Evolutionary conservation across 2,888 invertebrate species (phyloP).

Genomic region (Steinernema carpocapsae): DNA sequence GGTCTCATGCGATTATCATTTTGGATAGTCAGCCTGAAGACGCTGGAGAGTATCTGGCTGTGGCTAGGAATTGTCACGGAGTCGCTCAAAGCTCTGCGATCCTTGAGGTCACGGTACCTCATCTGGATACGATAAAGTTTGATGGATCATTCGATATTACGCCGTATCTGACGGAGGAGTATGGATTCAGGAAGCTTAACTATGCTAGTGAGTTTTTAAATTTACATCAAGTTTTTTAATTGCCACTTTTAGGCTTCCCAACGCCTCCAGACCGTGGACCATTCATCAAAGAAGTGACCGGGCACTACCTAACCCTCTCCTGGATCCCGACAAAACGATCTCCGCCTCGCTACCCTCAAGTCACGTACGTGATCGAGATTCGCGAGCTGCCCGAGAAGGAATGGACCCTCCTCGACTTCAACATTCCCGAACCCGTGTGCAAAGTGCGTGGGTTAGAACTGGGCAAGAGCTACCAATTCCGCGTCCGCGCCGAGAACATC

Average conservation of each 20-base stretch:
- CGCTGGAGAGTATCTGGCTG: conserved; percentile 67
- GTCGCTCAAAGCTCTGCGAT: conserved; percentile 64
- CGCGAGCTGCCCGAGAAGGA: conserved; percentile 88
- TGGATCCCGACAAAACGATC: conserved; percentile 92
- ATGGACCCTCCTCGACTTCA: conserved; percentile 79
- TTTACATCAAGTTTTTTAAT: too few relatives aligned
- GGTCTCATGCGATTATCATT: conserved; percentile 68
- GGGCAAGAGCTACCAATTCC: conserved; percentile 90
- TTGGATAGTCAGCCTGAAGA: conserved; percentile 66
- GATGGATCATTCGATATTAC: conserved; percentile 65
- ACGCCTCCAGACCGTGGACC: conserved; percentile 87
- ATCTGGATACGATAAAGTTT: conserved; percentile 68
- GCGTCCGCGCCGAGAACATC: conserved; percentile 93
- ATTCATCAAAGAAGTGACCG: conserved; percentile 89
- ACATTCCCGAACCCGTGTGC: conserved; percentile 84
- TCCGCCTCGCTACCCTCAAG: conserved; percentile 81
- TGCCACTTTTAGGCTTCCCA: conserved; percentile 76
- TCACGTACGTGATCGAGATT: conserved; percentile 93
- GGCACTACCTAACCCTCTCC: conserved; percentile 83
- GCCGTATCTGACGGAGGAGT: conserved; percentile 68
- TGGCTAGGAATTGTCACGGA: conserved; percentile 66
- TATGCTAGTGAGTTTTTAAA: conserved; percentile 52
- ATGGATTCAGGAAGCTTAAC: conserved; percentile 67
- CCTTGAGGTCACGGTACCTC: conserved; percentile 67
- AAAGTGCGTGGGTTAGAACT: conserved; percentile 88